Base-by-base conservation (phyloP, 2,888 invertebrate genomes). In the Stictocephala bisonia region DNA sequence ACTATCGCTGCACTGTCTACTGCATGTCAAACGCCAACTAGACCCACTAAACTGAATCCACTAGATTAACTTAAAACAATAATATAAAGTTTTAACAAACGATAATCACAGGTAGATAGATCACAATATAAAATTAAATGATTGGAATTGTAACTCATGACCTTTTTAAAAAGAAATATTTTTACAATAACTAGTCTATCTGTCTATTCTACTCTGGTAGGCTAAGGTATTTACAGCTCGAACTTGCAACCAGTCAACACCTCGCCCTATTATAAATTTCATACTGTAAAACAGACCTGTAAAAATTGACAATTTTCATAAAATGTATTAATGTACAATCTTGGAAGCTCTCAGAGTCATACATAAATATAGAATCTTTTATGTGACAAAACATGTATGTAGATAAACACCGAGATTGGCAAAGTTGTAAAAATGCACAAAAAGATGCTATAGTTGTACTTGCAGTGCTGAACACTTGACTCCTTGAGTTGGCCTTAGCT, bases 241-340 rank as follows among this genome's bases (percentile, higher is more conserved):
- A n/a, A 7, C 22, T 64, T 27, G 15, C 44, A n/a, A n/a, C n/a
- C n/a, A 3, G 44, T n/a, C 44, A 69, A 40, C 20, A 9, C 70
- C 58, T 41, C 18, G 44, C 27, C 70, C 70, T 71, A 71, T 56
- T 71, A 71, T 71, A 71, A 71, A 71, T 44, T 29, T 69, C 69
- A 50, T 31, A 31, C 40, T 31, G 31, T 40, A 27, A 60, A 60
- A 40, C 60, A 40, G 60, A 40, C 60, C 60, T 60, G 60, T 20
- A 60, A n/a, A 53, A 69, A 35, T 48, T 68, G 53, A 53, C 51
- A 41, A 53, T 40, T 69, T 50, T 24, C 24, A 51, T 7, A 26
- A 26, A n/a, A 22, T 48, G 24, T 11, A 26, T 26, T 26, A 51
- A 3, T 13, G 26, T 26, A 51, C 13, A 22, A 64, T 64, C 35